These are phyloP conservation scores for Sclerodermus sp. DNA, from an alignment of 2,888 invertebrate species.

Conservation along the genomic window DNA sequence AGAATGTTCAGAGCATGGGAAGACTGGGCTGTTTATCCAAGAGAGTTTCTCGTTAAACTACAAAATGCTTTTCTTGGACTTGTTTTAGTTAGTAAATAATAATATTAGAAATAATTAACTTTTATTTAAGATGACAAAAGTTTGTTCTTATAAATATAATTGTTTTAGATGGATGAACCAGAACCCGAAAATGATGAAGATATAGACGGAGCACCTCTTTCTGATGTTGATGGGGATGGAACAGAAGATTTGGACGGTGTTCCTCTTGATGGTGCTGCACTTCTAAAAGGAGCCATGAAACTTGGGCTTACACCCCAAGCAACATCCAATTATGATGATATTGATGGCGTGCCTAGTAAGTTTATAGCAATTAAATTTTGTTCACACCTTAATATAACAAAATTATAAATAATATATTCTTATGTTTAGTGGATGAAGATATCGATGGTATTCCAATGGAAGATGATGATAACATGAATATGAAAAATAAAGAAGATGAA, in stretches of 20 bases:
- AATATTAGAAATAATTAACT: not conserved
- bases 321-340: slow-evolving; percentile 64
- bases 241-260: slow-evolving; percentile 64
- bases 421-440: slow-evolving; percentile 68
- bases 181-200: slow-evolving; percentile 65
- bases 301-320: slow-evolving; percentile 55
- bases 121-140: not conserved
- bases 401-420: not conserved
- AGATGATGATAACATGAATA: slow-evolving; percentile 43
- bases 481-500: slow-evolving; percentile 43
- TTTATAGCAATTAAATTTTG: too few relatives aligned
- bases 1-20: slow-evolving; percentile 95
- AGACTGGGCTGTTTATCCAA: slow-evolving; percentile 95
- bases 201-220: slow-evolving; percentile 70
- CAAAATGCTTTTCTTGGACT: slow-evolving; percentile 91
- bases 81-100: slow-evolving; percentile 42
- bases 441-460: slow-evolving; percentile 75
- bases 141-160: not conserved
- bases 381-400: not conserved
- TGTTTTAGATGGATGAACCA: slow-evolving; percentile 44
- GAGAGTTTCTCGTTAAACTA: slow-evolving; percentile 83
- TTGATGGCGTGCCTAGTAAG: slow-evolving; percentile 71
- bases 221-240: slow-evolving; percentile 58
- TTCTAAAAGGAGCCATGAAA: slow-evolving; percentile 72
- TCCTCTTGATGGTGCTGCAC: slow-evolving; percentile 79